These are phyloP conservation scores for Capitulum mitella DNA, from an alignment of 2,888 invertebrate genomes.

Conservation along the genomic window DNA sequence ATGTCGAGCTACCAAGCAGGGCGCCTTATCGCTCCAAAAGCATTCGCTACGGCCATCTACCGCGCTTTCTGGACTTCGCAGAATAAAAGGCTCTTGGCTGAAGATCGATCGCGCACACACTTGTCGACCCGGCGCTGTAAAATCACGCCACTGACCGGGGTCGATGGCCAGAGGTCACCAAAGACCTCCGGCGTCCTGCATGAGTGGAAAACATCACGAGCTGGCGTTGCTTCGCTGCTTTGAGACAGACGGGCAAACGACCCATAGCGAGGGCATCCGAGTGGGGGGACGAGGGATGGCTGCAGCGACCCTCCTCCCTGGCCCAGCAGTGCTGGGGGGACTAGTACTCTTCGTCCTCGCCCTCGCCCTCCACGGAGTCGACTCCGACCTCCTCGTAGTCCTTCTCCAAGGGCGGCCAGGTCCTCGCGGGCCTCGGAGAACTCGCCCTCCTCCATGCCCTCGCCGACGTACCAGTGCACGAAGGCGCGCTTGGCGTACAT, in stretches of 20 bases:
- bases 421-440: constrained; percentile 48
- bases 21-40: too few relatives aligned
- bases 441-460: constrained; percentile 50
- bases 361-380: constrained; percentile 38
- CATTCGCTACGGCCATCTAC: too few relatives aligned
- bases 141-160: too few relatives aligned
- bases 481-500: constrained; percentile 53
- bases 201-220: background rate
- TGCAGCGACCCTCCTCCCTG: too few relatives aligned
- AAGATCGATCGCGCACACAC: too few relatives aligned
- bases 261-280: background rate
- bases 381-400: constrained; percentile 47
- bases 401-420: constrained; percentile 44
- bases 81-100: too few relatives aligned
- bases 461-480: constrained; percentile 49
- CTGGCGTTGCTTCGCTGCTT: background rate
- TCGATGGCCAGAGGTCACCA: background rate
- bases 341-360: constrained; percentile 36
- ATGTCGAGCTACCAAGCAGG: too few relatives aligned
- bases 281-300: too few relatives aligned
- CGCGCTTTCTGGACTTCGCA: too few relatives aligned
- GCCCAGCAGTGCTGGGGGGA: background rate
- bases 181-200: background rate
- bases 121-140: too few relatives aligned
- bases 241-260: background rate